Conservation (phyloP, 2,888 invertebrate species). For the Drosophila seclusa region DNA sequence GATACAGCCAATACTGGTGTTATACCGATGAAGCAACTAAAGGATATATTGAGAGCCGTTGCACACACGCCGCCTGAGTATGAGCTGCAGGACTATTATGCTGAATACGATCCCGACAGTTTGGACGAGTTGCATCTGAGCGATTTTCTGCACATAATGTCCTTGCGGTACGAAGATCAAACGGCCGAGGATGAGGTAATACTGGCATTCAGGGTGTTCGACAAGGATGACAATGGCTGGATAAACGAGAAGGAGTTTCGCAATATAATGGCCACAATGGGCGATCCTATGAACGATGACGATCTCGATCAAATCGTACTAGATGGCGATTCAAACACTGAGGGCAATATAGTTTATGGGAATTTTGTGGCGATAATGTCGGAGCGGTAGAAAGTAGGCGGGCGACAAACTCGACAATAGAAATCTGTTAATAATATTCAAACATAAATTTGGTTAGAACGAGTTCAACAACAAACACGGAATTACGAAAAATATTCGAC, state of each 20-base stretch:
- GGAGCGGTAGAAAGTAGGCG: slow-evolving; percentile 40
- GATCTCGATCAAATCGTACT: slow-evolving; percentile 60
- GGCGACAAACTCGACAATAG: background rate
- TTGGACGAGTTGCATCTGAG: slow-evolving; percentile 56
- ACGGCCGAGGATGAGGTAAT: slow-evolving; percentile 63
- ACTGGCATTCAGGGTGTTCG: slow-evolving; percentile 61
- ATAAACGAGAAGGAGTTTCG: slow-evolving; percentile 55
- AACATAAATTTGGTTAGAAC: slow-evolving; percentile 9
- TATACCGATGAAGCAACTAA: slow-evolving; percentile 53
- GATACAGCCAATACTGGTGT: slow-evolving; percentile 33
- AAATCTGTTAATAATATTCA: background rate
- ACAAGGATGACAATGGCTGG: slow-evolving; percentile 48
- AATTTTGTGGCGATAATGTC: slow-evolving; percentile 59
- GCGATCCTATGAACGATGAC: slow-evolving; percentile 58
- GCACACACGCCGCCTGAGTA: slow-evolving; percentile 59
- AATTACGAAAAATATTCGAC: slow-evolving; percentile 1
- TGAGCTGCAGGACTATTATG: slow-evolving; percentile 52
- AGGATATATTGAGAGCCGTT: slow-evolving; percentile 45
- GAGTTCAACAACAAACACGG: background rate
- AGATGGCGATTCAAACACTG: slow-evolving; percentile 60
- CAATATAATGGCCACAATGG: slow-evolving; percentile 50
- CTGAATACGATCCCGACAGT: slow-evolving; percentile 60
- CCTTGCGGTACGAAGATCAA: slow-evolving; percentile 39
- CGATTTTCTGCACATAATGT: slow-evolving; percentile 65
- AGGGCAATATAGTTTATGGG: slow-evolving; percentile 64